phyloP scores from a whole-genome alignment of 2,888 invertebrate genomes.

The Linnaemya vulpina region DNA sequence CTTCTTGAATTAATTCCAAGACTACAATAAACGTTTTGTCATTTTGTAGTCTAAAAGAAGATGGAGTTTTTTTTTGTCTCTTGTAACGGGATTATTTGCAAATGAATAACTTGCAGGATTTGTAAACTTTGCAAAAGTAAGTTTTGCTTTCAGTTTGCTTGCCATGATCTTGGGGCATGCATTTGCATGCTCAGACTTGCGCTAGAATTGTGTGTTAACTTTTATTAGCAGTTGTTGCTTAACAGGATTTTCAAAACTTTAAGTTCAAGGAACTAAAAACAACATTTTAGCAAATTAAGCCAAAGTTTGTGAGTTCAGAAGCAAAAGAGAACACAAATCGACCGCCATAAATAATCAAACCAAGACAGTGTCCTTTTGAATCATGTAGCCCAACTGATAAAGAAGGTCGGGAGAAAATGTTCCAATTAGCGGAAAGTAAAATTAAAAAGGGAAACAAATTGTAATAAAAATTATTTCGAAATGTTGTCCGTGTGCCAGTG shows the following conservation, averaged over 20 bases:
- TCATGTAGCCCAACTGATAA: too few species aligned
- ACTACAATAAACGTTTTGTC: constrained; percentile 40
- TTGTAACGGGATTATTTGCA: constrained; percentile 14
- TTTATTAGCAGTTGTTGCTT: background rate
- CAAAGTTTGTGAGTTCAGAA: background rate
- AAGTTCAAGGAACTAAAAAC: background rate
- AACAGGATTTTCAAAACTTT: background rate
- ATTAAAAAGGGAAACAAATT: too few species aligned
- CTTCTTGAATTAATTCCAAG: constrained; percentile 1
- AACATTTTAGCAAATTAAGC: background rate
- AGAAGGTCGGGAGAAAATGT: too few species aligned
- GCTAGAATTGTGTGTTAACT: background rate
- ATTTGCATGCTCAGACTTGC: background rate
- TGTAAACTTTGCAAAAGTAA: background rate
- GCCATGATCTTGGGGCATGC: background rate
- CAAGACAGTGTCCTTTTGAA: too few species aligned
- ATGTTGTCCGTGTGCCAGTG: too few species aligned
- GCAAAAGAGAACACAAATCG: background rate
- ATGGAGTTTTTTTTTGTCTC: constrained; percentile 3
- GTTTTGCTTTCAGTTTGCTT: background rate
- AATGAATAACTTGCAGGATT: constrained; percentile 14
- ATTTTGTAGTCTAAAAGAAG: background rate
- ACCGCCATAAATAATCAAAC: too few species aligned
- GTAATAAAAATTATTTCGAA: too few species aligned
- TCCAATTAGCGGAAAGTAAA: too few species aligned